These are phyloP conservation scores for Hiodon tergisus DNA, from an alignment of 2,113 vertebrate species.

Conservation along the genomic window DNA sequence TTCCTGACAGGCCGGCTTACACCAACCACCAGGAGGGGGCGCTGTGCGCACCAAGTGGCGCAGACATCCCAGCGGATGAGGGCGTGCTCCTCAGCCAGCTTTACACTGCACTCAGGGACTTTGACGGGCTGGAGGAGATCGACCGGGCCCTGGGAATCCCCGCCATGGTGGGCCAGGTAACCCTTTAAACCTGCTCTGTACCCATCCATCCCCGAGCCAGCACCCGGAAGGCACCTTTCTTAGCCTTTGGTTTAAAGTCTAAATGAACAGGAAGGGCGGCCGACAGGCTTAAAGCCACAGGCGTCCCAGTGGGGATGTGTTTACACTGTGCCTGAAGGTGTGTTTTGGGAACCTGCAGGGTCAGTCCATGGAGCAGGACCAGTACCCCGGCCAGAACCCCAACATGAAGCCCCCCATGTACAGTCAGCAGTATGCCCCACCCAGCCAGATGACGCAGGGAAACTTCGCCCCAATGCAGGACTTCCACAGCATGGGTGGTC, in stretches of 20 bases:
- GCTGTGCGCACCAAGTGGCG: slow-evolving; percentile 70
- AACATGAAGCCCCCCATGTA: slow-evolving; percentile 80
- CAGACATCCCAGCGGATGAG: slow-evolving; percentile 76
- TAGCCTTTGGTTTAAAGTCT: background rate
- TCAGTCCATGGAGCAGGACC: slow-evolving; percentile 80
- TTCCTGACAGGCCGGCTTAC: slow-evolving; percentile 70
- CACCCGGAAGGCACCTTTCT: no score
- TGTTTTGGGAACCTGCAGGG: slow-evolving; percentile 53
- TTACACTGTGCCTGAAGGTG: background rate
- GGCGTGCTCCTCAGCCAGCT: slow-evolving; percentile 89
- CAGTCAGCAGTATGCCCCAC: slow-evolving; percentile 78
- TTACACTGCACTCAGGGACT: slow-evolving; percentile 87
- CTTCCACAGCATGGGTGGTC: slow-evolving; percentile 74
- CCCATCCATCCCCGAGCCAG: no score
- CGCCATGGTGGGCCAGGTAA: slow-evolving; percentile 87
- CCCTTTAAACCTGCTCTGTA: no score
- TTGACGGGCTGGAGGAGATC: slow-evolving; percentile 92
- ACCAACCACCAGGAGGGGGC: slow-evolving; percentile 77
- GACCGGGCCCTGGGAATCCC: slow-evolving; percentile 93
- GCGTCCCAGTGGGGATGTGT: no score
- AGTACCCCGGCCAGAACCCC: slow-evolving; percentile 78
- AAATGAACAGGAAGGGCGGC: no score
- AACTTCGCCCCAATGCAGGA: slow-evolving; percentile 83
- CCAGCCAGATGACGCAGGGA: slow-evolving; percentile 80
- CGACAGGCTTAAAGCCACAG: no score